phyloP scores from a whole-genome alignment of 2,113 vertebrate species.

The Scatophagus argus region DNA sequence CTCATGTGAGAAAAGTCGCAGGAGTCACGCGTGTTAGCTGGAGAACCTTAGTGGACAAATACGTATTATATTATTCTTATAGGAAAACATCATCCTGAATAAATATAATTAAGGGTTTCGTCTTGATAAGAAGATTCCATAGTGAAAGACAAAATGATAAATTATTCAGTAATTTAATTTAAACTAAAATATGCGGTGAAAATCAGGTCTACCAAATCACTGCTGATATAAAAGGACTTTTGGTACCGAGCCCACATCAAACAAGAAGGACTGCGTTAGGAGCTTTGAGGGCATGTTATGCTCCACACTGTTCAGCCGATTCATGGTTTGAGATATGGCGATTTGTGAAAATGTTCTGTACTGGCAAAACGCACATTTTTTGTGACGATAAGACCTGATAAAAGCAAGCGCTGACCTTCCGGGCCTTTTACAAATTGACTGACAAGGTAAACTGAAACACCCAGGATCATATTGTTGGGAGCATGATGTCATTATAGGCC shows the following conservation, averaged over 20 bases:
- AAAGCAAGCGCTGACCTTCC: conserved; percentile 39
- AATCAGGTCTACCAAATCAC: not conserved
- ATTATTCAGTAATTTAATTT: not conserved
- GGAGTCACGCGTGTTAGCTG: no score
- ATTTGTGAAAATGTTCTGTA: conserved; percentile 38
- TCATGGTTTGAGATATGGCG: conserved; percentile 24
- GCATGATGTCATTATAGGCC: conserved; percentile 48
- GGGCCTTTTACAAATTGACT: conserved; percentile 54
- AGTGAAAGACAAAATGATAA: no score
- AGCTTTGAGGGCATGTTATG: not conserved
- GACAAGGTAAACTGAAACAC: conserved; percentile 69
- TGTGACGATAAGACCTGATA: conserved; percentile 47
- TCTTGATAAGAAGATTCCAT: no score
- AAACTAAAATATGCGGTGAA: not conserved
- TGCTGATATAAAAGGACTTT: not conserved
- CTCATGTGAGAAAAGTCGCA: not conserved
- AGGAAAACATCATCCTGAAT: no score
- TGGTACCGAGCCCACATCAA: not conserved
- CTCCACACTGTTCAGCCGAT: not conserved
- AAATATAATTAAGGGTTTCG: conserved; percentile 1
- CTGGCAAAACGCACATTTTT: conserved; percentile 33
- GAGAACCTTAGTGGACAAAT: not conserved
- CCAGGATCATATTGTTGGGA: conserved; percentile 50
- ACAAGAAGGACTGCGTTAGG: not conserved
- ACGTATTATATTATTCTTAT: not conserved